Evolutionary conservation across 2,113 vertebrate species (phyloP).

Genomic region (Boulengerochromis microlepis): DNA sequence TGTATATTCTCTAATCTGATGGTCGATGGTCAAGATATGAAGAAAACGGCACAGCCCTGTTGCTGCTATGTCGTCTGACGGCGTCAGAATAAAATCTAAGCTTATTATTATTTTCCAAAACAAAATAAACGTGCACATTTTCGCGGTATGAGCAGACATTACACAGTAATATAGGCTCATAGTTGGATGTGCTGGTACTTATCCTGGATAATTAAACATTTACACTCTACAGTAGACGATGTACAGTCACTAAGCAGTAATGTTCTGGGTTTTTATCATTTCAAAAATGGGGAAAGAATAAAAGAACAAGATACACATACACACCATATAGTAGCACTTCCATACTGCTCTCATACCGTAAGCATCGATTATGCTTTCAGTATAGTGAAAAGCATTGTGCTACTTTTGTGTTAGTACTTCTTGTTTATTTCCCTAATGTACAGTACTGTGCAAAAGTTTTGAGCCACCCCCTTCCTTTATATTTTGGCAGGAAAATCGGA

Average conservation of each 20-base stretch:
- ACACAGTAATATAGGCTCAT: background rate
- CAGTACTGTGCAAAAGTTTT: background rate
- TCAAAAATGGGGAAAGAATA: background rate
- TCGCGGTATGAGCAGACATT: accelerated
- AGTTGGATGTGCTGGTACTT: background rate
- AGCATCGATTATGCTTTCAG: background rate
- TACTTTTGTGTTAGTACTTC: background rate
- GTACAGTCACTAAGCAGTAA: background rate
- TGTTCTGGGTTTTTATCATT: accelerated
- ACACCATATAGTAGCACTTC: background rate
- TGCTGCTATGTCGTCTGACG: background rate
- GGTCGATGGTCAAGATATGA: background rate
- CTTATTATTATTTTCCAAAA: background rate
- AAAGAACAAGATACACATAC: background rate
- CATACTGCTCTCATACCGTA: accelerated
- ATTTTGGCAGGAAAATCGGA: accelerated
- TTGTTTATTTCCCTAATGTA: background rate
- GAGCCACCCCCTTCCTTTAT: background rate
- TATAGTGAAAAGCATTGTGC: accelerated
- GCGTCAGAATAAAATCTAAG: background rate
- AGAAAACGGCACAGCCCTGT: accelerated
- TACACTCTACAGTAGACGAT: background rate
- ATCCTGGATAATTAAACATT: background rate
- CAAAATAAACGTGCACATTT: background rate
- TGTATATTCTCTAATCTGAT: background rate